Base-by-base conservation (phyloP, 2,888 invertebrate genomes). In the Coenonympha glycerion region DNA sequence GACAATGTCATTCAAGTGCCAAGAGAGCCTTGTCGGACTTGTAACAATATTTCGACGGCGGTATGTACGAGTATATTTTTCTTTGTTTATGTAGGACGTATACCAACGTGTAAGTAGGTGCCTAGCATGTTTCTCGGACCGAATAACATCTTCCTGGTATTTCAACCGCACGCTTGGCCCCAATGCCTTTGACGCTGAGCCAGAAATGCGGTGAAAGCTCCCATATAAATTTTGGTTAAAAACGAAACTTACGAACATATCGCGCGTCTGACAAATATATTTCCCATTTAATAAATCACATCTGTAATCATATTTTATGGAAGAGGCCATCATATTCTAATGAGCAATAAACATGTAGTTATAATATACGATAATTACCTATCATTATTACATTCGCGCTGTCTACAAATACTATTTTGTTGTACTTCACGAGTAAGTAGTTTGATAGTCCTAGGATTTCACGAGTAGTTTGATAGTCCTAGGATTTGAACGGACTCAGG, bases 131-230 rank as follows among this genome's bases (percentile, higher is more conserved):
- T 34, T 45, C 64, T n/a, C n/a, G n/a, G n/a, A n/a, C n/a, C n/a
- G n/a, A n/a, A n/a, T n/a, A 63, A 60, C 48, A 59, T 64, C 73
- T 81, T 80, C 76, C 77, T 76, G 74, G 72, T 76, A 71, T 64
- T 62, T 51, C 49, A 30, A 52, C 60, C 30, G 30, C 13, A 30
- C 15, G 56, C 59, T 68, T 48, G 60, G 67, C 80, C 82, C 73
- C 76, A 64, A 74, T 79, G 71, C 72, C 74, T 79, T 80, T 85
- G 83, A 82, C 69, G 62, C 59, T 63, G 66, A 65, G 81, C 83
- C 83, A 84, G 81, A 70, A 77, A 72, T 77, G 77, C 73, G 67
- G 74, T 74, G 80, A 83, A 81, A 82, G 81, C 72, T 60, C 64
- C 63, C 72, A 76, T 54, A 51, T 51, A 54, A n/a, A n/a, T n/a